Conservation (phyloP, 2,113 vertebrate genomes). For the Brienomyrus longianalis region DNA sequence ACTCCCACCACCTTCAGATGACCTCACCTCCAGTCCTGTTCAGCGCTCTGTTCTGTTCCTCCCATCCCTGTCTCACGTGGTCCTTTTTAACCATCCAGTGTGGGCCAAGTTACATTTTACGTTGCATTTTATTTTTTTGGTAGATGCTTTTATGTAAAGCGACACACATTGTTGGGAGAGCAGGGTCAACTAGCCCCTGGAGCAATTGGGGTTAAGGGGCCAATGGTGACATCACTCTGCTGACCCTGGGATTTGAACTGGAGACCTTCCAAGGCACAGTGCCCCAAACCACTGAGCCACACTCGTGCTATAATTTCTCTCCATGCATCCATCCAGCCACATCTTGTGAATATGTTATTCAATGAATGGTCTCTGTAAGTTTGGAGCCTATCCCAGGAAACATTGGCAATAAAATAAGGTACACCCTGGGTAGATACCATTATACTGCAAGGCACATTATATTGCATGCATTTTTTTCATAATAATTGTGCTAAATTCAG, state of each 20-base stretch:
- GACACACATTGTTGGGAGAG: background rate
- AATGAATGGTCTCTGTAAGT: background rate
- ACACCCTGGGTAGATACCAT: background rate
- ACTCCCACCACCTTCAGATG: background rate
- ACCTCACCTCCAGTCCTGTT: background rate
- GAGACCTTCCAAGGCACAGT: background rate
- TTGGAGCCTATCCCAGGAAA: background rate
- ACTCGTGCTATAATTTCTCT: background rate
- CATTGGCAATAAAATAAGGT: background rate
- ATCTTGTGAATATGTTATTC: background rate
- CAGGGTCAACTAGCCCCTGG: background rate
- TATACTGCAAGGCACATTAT: background rate
- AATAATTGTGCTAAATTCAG: conserved; percentile 2
- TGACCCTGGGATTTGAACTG: background rate
- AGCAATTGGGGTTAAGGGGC: background rate
- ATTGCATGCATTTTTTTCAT: background rate
- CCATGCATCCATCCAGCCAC: background rate
- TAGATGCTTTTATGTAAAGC: background rate
- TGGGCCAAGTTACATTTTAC: background rate
- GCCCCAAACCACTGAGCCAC: background rate
- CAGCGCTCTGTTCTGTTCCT: background rate
- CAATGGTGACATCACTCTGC: background rate
- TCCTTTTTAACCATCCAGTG: background rate
- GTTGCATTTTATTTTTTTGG: background rate
- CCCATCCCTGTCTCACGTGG: background rate